Base-by-base conservation (phyloP, 2,888 invertebrate genomes). In the Parthenolecanium corni region DNA sequence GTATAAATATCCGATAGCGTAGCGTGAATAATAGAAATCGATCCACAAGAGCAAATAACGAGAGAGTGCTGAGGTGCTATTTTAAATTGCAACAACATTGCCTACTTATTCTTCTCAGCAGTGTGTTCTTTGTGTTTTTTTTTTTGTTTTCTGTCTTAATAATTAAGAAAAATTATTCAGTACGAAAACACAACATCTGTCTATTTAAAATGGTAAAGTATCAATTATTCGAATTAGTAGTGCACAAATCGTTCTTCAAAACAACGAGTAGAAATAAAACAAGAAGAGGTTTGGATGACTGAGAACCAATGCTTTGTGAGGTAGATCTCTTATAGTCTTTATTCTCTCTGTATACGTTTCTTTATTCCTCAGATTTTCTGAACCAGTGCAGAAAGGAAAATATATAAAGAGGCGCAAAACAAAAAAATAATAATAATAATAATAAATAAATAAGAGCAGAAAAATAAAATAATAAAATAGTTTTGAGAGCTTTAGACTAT, bases 211-310 rank as follows among this genome's bases (percentile, higher is more conserved):
- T 56, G 23, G 6, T 56, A 56, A 40, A 40, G 56, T 56, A 56
- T 56, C 56, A 56, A 56, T 56, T 56, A 56, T 56, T 56, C 23
- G 56, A 56, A 56, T 56, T 56, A 56, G 56, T 56, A 56, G 56
- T 56, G 56, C 56, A 56, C 56, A 56, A 56, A 56, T 56, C 56
- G 56, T 56, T 42, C 56, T 56, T 44, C 56, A 56, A 31, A 56
- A 56, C 56, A 56, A 56, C 56, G 42, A 21, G 56, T 56, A 56
- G 56, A 56, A 56, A 56, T 56, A 56, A 56, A 53, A 56, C 38
- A 21, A 42, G 16, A 6, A 42, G 24, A 21, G n/a, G n/a, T 21
- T 20, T 16, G 23, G 20, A 42, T 12, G 21, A 42, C 23, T 9
- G 56, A 42, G 52, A 52, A 31, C 38, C 36, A 52, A 25, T 36